Evolutionary conservation across 2,888 invertebrate genomes (phyloP), one percentile per base, ranked within the genome.

Genomic region (Mythimna vitellina): DNA sequence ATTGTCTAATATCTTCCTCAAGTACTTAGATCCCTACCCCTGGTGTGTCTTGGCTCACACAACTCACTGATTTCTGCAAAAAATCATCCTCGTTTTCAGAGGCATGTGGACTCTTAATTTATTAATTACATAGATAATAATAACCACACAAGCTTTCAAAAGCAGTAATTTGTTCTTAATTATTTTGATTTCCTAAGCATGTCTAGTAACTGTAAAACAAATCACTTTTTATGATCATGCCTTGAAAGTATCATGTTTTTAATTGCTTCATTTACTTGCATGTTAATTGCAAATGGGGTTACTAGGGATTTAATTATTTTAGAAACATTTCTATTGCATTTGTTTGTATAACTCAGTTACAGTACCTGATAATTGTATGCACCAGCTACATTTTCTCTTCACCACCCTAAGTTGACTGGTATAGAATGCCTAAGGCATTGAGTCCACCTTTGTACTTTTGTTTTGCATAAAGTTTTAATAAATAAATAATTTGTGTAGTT

Each of bases 201-300:
- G 53, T 58, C 62, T 49, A 17, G 25, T 7, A 56, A 62, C 51
- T 62, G 56, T 57, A 49, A 62, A 76, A 72, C 56, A 70, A 60
- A 60, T 62, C 38, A 29, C 10, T 53, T 65, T 62, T 65, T 38
- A 62, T 46, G 9, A 7, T 20, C 17, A 65, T 61, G 56, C 51
- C 51, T 65, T 35, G 32, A 56, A 71, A 51, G 14, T 65, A 71
- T 77, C 32, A 42, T 51, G n/a, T 76, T 61, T 3, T 25, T n/a
- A 70, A 76, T 73, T 73, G 25, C 65, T 72, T 65, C 22, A 65
- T 65, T 61, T 29, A 62, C 53, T 54, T 66, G 62, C 72, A 76
- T 72, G 72, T 54, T 72, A 29, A 72, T 65, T 65, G n/a, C 9
- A 61, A 75, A 73, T 49, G 22, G 14, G 14, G 22, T 25, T 49